A percentile compares a stretch with the other conserved stretches of the same genome.
Evolutionary conservation across 1,140 invertebrate species (phyloP).

Genomic region (Helicoverpa zea): DNA sequence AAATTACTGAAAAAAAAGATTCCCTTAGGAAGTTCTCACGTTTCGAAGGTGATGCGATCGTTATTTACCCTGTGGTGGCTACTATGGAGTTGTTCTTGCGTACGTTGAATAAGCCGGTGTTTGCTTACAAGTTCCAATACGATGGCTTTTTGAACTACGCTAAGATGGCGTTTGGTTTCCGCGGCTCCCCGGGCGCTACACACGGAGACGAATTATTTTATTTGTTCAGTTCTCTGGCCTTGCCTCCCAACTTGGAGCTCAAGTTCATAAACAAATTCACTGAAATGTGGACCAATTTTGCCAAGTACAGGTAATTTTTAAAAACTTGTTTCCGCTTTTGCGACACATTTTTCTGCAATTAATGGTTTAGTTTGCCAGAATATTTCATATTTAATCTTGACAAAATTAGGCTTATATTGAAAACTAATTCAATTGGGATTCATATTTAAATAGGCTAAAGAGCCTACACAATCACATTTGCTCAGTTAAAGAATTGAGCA

Average conservation of each 20-base stretch:
- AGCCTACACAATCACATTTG: too few species aligned
- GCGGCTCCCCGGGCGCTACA: conserved; percentile 27
- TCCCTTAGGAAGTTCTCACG: conserved; percentile 61
- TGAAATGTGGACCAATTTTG: conserved; percentile 73
- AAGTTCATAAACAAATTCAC: conserved; percentile 4
- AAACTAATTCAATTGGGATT: too few species aligned
- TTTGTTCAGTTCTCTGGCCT: neutral
- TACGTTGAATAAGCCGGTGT: conserved; percentile 57
- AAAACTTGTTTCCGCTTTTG: neutral
- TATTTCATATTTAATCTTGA: too few species aligned
- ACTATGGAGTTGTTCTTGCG: conserved; percentile 67
- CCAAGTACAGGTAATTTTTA: conserved; percentile 70
- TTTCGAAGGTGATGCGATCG: conserved; percentile 71
- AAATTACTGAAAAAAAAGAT: conserved; percentile 58
- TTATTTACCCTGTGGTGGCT: conserved; percentile 67
- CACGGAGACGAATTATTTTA: conserved; percentile 46
- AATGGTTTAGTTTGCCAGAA: neutral
- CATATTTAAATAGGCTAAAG: too few species aligned
- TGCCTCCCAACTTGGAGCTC: neutral
- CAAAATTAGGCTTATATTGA: too few species aligned
- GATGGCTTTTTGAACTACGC: conserved; percentile 72
- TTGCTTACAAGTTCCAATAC: conserved; percentile 44
- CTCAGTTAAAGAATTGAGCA: too few species aligned
- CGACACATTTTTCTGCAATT: too few species aligned
- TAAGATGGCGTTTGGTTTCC: conserved; percentile 63